These are phyloP conservation scores for Clupea harengus DNA, from an alignment of 2,113 vertebrate species.

Conservation along the genomic window DNA sequence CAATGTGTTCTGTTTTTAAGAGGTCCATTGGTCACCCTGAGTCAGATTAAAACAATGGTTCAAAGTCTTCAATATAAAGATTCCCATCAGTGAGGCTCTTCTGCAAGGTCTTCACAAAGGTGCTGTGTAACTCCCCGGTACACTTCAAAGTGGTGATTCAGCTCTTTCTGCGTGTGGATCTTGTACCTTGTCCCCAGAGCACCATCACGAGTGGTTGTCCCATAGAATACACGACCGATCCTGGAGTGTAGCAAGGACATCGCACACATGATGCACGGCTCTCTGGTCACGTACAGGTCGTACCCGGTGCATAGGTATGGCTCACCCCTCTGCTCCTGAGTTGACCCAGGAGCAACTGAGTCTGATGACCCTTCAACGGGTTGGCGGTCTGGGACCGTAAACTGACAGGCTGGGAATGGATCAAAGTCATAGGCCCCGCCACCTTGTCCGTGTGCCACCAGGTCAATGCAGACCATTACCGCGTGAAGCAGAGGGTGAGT, in stretches of 20 bases:
- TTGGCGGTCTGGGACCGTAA: not conserved
- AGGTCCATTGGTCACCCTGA: not conserved
- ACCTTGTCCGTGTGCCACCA: constrained; percentile 80
- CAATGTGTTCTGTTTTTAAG: not conserved
- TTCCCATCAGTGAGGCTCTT: not conserved
- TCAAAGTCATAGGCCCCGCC: constrained; percentile 69
- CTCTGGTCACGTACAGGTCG: constrained; percentile 82
- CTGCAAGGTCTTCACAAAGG: constrained; percentile 65
- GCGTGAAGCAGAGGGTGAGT: constrained; percentile 77
- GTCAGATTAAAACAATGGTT: not conserved
- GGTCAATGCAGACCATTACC: constrained; percentile 83
- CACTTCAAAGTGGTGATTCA: constrained; percentile 85
- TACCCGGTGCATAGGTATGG: constrained; percentile 86
- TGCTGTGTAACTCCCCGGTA: constrained; percentile 74
- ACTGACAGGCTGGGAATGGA: constrained; percentile 62
- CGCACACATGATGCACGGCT: constrained; percentile 86
- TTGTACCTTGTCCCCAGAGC: constrained; percentile 79
- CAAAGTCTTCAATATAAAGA: not conserved
- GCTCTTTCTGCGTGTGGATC: constrained; percentile 73
- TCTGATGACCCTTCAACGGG: not conserved
- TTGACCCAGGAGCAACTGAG: not conserved
- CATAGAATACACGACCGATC: constrained; percentile 82
- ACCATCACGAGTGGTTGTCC: constrained; percentile 65
- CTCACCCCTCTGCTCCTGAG: not conserved
- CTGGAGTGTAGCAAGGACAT: constrained; percentile 88